phyloP scores from a whole-genome alignment of 1,140 invertebrate genomes.

The Sminthurides bifidus region DNA sequence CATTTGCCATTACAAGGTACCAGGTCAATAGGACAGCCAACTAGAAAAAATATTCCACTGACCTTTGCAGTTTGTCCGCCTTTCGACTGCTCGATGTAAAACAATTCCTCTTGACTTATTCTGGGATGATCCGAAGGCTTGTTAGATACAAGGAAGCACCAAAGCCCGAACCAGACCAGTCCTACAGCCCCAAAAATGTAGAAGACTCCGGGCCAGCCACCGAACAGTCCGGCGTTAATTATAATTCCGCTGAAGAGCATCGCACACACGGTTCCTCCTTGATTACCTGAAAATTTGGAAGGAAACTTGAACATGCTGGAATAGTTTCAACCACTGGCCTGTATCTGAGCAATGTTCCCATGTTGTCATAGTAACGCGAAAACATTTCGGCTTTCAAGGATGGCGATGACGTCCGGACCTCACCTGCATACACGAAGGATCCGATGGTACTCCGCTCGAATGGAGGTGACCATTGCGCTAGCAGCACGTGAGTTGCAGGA shows the following conservation, averaged over 20 bases:
- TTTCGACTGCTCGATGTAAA: slow-evolving; percentile 45
- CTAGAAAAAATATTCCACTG: not conserved
- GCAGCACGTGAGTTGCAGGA: slow-evolving; percentile 31
- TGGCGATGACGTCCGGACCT: too few relatives aligned
- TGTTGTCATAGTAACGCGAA: too few relatives aligned
- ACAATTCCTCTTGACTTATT: slow-evolving; percentile 53
- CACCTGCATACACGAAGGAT: slow-evolving; percentile 11
- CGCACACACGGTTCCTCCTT: slow-evolving; percentile 65
- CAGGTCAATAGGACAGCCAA: not conserved
- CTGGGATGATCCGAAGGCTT: slow-evolving; percentile 58
- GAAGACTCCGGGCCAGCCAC: slow-evolving; percentile 65
- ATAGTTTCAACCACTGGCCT: not conserved
- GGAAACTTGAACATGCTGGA: not conserved
- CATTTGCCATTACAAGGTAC: not conserved
- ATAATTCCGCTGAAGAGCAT: slow-evolving; percentile 57
- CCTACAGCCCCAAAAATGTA: slow-evolving; percentile 71
- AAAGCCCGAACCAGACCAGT: slow-evolving; percentile 56
- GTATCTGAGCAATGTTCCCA: too few relatives aligned
- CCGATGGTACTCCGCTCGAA: slow-evolving; percentile 33
- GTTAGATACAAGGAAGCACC: slow-evolving; percentile 62
- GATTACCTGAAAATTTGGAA: slow-evolving; percentile 34
- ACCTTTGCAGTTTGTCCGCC: slow-evolving; percentile 21
- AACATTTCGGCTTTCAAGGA: too few relatives aligned
- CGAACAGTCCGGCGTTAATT: slow-evolving; percentile 44
- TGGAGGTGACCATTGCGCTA: slow-evolving; percentile 34